Evolutionary conservation across 2,113 vertebrate species (phyloP).

Genomic region (Bubalus kerabau): DNA sequence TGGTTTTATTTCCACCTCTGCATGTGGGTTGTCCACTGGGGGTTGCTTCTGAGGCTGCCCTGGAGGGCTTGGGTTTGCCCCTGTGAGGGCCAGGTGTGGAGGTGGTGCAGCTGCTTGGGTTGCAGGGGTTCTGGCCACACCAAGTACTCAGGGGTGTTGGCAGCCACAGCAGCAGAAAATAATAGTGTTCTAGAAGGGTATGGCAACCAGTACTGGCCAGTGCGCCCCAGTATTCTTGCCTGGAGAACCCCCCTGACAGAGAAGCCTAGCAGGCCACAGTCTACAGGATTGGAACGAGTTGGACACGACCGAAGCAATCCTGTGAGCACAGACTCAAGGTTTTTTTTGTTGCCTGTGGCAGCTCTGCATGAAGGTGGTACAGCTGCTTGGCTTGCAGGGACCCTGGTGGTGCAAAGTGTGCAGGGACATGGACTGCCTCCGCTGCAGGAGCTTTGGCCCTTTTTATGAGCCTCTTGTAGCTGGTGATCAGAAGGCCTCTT

Average conservation of each 20-base stretch:
- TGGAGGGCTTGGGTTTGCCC: neutral
- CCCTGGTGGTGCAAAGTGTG: neutral
- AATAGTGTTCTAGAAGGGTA: neutral
- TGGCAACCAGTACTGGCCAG: fast-evolving
- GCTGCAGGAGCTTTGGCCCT: neutral
- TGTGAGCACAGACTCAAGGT: neutral
- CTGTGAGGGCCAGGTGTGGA: neutral
- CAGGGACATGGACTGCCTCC: neutral
- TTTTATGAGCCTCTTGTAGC: neutral
- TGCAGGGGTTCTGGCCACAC: neutral
- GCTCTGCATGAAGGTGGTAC: neutral
- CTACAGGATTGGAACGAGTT: neutral
- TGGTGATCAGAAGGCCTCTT: neutral
- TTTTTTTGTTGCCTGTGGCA: neutral
- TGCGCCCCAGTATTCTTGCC: neutral
- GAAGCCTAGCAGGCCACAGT: neutral
- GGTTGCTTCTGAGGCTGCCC: neutral
- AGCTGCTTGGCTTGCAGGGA: neutral
- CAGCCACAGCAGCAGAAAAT: neutral
- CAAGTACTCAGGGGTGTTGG: neutral
- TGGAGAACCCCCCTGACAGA: neutral
- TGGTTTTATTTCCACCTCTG: neutral
- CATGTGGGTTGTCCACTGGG: neutral
- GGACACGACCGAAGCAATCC: neutral
- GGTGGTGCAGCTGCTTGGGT: neutral